Evolutionary conservation across 2,888 invertebrate species (phyloP).

Genomic region (Deilephila elpenor): DNA sequence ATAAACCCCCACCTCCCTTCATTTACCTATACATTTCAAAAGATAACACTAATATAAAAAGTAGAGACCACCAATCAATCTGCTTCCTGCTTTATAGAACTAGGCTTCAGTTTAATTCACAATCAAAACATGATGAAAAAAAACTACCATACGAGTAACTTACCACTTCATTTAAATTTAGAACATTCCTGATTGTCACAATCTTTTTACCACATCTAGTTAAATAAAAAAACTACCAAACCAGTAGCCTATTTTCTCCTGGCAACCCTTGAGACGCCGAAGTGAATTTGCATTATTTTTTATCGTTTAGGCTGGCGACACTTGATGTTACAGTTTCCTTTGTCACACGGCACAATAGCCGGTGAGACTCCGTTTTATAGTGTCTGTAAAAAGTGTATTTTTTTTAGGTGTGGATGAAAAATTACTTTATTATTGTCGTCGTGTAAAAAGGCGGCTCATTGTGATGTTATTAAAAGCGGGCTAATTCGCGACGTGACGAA

Average conservation of each 20-base stretch:
- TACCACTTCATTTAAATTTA: no score
- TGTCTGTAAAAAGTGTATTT: conserved; percentile 58
- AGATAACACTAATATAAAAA: no score
- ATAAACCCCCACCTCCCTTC: no score
- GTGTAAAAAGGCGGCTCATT: conserved; percentile 22
- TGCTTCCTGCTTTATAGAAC: no score
- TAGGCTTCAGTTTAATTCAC: not conserved
- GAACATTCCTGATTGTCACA: no score
- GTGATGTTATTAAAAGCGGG: conserved; percentile 30
- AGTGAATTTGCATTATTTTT: conserved; percentile 82
- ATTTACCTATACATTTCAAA: no score
- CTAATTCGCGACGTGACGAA: conserved; percentile 23
- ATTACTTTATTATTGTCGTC: conserved; percentile 66
- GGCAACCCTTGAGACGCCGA: conserved; percentile 42
- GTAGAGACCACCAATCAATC: no score
- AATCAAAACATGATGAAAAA: not conserved
- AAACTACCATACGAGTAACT: not conserved
- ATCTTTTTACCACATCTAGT: not conserved
- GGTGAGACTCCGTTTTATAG: conserved; percentile 66
- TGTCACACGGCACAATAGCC: conserved; percentile 68
- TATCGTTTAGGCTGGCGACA: conserved; percentile 69
- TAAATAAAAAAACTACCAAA: not conserved
- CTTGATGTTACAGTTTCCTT: conserved; percentile 66
- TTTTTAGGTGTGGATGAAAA: conserved; percentile 66
- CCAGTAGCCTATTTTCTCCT: not conserved